These are phyloP conservation scores for Porites lutea DNA, from an alignment of 64 coral and sea anemone genomes.

Conservation along the genomic window DNA sequence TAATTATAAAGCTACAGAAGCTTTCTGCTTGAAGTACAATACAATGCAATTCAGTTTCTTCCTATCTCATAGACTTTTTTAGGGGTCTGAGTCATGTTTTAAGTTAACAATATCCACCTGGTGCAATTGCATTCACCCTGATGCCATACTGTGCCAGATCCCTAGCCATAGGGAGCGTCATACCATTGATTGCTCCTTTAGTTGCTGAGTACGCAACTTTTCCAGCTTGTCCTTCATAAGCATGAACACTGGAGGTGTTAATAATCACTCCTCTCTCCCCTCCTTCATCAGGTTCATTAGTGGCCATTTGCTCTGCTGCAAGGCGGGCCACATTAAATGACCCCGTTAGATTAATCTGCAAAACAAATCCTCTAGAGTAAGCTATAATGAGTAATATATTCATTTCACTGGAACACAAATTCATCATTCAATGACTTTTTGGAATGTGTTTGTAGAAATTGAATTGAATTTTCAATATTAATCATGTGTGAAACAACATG, in stretches of 20 bases:
- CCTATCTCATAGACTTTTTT: too few relatives aligned
- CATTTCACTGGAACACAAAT: too few relatives aligned
- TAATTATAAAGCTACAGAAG: too few relatives aligned
- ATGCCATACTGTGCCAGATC: constrained; percentile 80
- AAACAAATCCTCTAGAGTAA: background rate
- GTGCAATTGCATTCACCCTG: constrained; percentile 83
- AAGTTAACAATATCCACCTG: constrained; percentile 44
- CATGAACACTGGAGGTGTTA: constrained; percentile 86
- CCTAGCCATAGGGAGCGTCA: constrained; percentile 82
- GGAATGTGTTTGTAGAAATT: too few relatives aligned
- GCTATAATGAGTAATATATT: too few relatives aligned
- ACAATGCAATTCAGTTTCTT: too few relatives aligned
- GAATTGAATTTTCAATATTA: too few relatives aligned
- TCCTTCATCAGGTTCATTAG: constrained; percentile 67
- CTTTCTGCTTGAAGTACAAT: too few relatives aligned
- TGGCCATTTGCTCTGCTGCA: constrained; percentile 77
- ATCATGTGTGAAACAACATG: too few relatives aligned
- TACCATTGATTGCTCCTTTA: constrained; percentile 83
- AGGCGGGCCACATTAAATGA: constrained; percentile 84
- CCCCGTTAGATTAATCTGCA: constrained; percentile 83
- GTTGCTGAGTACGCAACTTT: constrained; percentile 82
- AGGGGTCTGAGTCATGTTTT: too few relatives aligned
- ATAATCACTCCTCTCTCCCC: constrained; percentile 90
- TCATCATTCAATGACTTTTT: too few relatives aligned
- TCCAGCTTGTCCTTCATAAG: constrained; percentile 80